Percentiles rank a stretch among this genome's conserved stretches.
Conservation (phyloP, 2,888 invertebrate genomes). For the Bimastos eiseni region DNA sequence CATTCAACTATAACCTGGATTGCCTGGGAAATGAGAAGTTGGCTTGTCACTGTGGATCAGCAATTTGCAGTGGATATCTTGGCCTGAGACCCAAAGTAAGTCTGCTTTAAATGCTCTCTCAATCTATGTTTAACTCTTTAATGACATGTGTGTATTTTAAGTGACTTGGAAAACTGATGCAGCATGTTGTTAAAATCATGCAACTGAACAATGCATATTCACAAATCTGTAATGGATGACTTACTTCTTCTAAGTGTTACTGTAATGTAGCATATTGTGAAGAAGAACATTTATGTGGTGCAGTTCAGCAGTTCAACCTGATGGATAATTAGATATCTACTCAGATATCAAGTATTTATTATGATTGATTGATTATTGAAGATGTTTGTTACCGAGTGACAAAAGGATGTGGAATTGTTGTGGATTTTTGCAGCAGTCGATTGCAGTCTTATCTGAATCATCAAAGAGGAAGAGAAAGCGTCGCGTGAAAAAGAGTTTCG, state of each 20-base stretch:
- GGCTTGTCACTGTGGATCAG: constrained; percentile 82
- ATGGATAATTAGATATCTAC: too few species aligned
- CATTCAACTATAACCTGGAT: constrained; percentile 92
- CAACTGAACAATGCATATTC: too few species aligned
- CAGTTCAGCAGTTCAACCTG: neutral
- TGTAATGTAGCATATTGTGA: neutral
- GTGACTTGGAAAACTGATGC: too few species aligned
- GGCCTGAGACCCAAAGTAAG: constrained; percentile 68
- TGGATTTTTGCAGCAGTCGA: neutral
- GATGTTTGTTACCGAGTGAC: neutral
- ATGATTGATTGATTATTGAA: too few species aligned
- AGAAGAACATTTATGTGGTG: neutral
- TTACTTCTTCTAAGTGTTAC: neutral
- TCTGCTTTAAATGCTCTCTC: too few species aligned
- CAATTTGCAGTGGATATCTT: constrained; percentile 86
- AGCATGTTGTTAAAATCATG: too few species aligned
- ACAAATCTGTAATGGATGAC: neutral
- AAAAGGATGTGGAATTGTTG: neutral
- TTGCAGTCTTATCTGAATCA: neutral
- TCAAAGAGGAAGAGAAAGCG: constrained; percentile 33
- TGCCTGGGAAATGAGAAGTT: constrained; percentile 78
- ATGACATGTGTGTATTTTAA: neutral
- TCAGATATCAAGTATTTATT: too few species aligned
- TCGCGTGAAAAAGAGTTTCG: constrained; percentile 49
- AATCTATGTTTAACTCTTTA: neutral